phyloP scores from a whole-genome alignment of 2,888 invertebrate species.

The Masnerella sp. region DNA sequence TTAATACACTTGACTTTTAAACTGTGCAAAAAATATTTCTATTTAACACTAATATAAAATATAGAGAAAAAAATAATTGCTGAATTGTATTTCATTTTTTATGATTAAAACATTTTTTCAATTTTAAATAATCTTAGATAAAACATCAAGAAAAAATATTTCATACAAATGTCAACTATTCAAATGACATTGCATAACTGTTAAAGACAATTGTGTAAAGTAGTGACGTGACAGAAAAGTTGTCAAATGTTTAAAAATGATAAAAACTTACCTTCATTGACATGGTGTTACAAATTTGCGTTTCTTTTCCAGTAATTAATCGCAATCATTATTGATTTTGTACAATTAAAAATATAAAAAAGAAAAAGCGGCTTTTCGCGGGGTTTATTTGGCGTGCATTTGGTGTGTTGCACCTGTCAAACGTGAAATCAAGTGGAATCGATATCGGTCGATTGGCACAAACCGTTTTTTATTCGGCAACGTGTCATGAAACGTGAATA shows the following conservation, averaged over 20 bases:
- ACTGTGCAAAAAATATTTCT: too few relatives aligned
- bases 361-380: constrained; percentile 9
- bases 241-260: background rate
- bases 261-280: constrained; percentile 55
- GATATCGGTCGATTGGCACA: constrained; percentile 1
- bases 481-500: constrained; percentile 26
- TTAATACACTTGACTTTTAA: background rate
- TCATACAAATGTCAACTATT: constrained; percentile 16
- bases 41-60: too few relatives aligned
- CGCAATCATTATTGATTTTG: constrained; percentile 25
- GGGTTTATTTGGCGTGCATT: constrained; percentile 2
- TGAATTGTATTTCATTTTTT: too few relatives aligned
- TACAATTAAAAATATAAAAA: constrained; percentile 11
- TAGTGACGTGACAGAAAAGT: constrained; percentile 20
- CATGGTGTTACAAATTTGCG: constrained; percentile 45
- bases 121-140: too few relatives aligned
- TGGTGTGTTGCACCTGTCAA: constrained; percentile 19
- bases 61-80: too few relatives aligned
- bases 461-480: background rate
- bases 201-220: constrained; percentile 12
- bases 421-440: constrained; percentile 3
- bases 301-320: background rate
- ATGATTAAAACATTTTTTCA: too few relatives aligned
- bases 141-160: background rate
- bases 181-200: constrained; percentile 47